Percentiles rank a stretch among this genome's conserved stretches.
phyloP scores from a whole-genome alignment of 2,888 invertebrate species.

The Ametastegia equiseti region DNA sequence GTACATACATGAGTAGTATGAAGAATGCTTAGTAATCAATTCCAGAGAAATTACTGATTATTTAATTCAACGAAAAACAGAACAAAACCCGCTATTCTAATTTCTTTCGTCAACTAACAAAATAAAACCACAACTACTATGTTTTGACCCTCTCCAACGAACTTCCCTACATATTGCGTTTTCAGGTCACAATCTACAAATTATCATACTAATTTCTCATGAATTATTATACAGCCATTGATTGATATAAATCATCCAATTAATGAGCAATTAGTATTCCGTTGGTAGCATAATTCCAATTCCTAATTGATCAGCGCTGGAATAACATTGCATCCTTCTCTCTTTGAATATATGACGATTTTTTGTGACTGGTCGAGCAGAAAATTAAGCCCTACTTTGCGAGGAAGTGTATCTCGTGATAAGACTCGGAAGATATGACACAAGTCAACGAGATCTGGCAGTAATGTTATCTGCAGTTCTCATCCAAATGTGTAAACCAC shows the following conservation, averaged over 20 bases:
- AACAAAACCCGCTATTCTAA: not conserved
- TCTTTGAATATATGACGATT: not conserved
- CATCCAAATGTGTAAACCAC: not conserved
- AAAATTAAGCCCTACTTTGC: not conserved
- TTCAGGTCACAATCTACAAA: too few relatives aligned
- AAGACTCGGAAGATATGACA: not conserved
- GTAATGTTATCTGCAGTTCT: not conserved
- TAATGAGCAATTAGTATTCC: not conserved
- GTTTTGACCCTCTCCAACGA: too few relatives aligned
- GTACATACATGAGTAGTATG: too few relatives aligned
- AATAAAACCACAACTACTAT: too few relatives aligned
- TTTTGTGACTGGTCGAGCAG: not conserved
- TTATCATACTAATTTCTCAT: too few relatives aligned
- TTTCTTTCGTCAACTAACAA: not conserved
- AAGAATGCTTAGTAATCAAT: too few relatives aligned
- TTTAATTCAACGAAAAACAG: not conserved
- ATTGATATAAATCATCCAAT: not conserved
- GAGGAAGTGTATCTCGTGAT: not conserved
- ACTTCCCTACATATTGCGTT: too few relatives aligned
- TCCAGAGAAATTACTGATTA: too few relatives aligned
- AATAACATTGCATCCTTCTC: too few relatives aligned
- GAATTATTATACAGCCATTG: too few relatives aligned
- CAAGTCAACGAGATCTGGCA: not conserved
- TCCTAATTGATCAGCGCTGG: not conserved
- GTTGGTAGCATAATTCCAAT: not conserved